Conservation (phyloP, 1,140 invertebrate genomes). For the Dolichoris vasculosae region DNA sequence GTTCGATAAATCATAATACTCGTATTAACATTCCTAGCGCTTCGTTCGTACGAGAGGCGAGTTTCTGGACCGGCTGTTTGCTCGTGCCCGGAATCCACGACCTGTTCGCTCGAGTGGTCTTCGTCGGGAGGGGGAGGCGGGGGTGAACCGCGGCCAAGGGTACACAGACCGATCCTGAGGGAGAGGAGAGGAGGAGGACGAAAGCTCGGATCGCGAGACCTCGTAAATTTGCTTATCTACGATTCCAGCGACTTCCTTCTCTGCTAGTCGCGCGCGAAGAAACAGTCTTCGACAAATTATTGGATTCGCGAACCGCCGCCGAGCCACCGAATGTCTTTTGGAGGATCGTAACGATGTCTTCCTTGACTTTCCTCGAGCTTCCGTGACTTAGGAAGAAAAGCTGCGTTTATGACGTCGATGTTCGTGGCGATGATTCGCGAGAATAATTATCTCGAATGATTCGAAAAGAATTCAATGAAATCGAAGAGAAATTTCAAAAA, state of each 20-base stretch:
- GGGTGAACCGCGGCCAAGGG: background rate
- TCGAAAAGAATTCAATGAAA: background rate
- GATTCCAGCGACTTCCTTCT: background rate
- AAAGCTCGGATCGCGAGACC: background rate
- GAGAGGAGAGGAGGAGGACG: background rate
- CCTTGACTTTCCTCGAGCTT: too few relatives aligned
- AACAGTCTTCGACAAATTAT: constrained; percentile 28
- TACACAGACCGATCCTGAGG: background rate
- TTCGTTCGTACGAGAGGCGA: constrained; percentile 61
- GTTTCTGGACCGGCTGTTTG: constrained; percentile 43
- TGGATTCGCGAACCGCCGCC: background rate
- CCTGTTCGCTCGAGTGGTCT: constrained; percentile 54
- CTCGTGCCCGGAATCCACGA: constrained; percentile 63
- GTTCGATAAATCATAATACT: constrained; percentile 73
- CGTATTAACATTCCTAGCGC: constrained; percentile 74
- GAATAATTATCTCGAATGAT: background rate
- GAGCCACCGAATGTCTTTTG: background rate
- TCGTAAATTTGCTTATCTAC: constrained; percentile 47
- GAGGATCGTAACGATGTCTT: background rate
- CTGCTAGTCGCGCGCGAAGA: background rate
- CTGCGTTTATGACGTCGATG: background rate
- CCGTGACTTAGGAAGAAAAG: background rate
- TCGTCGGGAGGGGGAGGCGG: background rate
- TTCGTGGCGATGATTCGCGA: background rate
- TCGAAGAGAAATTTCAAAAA: background rate